Conservation (phyloP, 2,888 invertebrate species). For the Thereva nobilitata region DNA sequence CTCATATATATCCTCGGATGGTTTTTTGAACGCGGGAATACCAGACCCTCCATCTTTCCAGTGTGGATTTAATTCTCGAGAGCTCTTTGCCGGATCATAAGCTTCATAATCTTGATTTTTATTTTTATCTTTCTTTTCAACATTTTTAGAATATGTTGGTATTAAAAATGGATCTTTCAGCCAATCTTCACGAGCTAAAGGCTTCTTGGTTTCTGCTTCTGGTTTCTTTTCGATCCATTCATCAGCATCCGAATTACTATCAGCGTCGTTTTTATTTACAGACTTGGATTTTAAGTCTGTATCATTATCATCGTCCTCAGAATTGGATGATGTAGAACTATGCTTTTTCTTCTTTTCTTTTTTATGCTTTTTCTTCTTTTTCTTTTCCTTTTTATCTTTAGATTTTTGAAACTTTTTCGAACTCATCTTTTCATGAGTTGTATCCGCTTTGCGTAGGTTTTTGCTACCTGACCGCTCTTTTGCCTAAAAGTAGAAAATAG, state of each 20-base stretch:
- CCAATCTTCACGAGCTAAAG: conserved; percentile 72
- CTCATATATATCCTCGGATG: conserved; percentile 54
- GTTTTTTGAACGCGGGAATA: conserved; percentile 64
- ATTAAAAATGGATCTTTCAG: conserved; percentile 68
- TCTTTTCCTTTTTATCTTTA: conserved; percentile 46
- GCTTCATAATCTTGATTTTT: conserved; percentile 63
- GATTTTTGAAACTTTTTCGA: neutral
- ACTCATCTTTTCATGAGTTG: conserved; percentile 40
- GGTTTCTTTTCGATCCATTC: conserved; percentile 68
- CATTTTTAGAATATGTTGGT: conserved; percentile 56
- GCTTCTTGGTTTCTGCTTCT: conserved; percentile 36
- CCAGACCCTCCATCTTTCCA: conserved; percentile 91
- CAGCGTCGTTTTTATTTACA: neutral
- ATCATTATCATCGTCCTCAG: conserved; percentile 5
- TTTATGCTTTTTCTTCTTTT: conserved; percentile 39
- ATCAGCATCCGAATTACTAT: conserved; percentile 54
- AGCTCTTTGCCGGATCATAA: conserved; percentile 72
- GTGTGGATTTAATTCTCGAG: conserved; percentile 85
- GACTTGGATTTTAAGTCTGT: conserved; percentile 39
- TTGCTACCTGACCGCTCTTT: no score
- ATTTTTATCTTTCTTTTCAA: conserved; percentile 58
- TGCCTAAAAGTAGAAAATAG: no score
- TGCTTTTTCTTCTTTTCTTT: conserved; percentile 34
- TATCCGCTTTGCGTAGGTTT: conserved; percentile 51
- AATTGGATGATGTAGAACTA: conserved; percentile 38